Base-by-base conservation (phyloP, 1,140 invertebrate genomes). In the Paraescarpia echinospica region DNA sequence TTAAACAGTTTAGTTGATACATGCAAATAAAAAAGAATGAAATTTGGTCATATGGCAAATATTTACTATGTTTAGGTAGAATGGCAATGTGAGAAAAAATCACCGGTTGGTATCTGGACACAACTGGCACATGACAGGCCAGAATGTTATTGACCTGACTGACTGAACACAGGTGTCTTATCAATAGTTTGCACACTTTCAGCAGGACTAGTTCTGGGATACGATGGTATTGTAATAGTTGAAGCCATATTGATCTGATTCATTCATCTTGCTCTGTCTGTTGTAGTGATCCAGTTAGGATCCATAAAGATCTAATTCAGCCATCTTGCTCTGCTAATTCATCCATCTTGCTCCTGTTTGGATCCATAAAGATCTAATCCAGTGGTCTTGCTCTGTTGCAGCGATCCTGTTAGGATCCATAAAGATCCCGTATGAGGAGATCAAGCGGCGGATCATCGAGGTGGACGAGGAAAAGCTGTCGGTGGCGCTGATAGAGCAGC, bases 261-360 rank as follows among this genome's bases (percentile, higher is more conserved):
- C 51, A 77, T 89, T 92, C 33, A 90, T 90, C 33, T n/a, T 4
- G 14, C 18, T 93, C 59, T n/a, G n/a, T n/a, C n/a, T n/a, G 41
- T 95, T 95, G 18, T 94, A 96, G 96, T 97, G 27, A 99, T 99
- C 94, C 96, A 99, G 9, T 96, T 99, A 0, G 97, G 98, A 5
- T 98, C 98, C 0, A 96, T 99, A 33, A 99, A 99, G 95, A 97
- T 99, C 96, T n/a, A n/a, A n/a, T n/a, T n/a, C n/a, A n/a, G n/a
- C n/a, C n/a, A n/a, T n/a, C 34, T 89, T 33, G n/a, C 27, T 34
- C 51, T 92, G 22, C 33, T 35, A 12, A 33, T n/a, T 89, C 90
- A n/a, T 89, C n/a, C 51, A n/a, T n/a, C n/a, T n/a, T n/a, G n/a
- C n/a, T n/a, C n/a, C n/a, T n/a, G n/a, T n/a, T n/a, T n/a, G n/a